These are phyloP conservation scores for Rattus rattus DNA, from an alignment of 2,113 vertebrate species.

Conservation along the genomic window DNA sequence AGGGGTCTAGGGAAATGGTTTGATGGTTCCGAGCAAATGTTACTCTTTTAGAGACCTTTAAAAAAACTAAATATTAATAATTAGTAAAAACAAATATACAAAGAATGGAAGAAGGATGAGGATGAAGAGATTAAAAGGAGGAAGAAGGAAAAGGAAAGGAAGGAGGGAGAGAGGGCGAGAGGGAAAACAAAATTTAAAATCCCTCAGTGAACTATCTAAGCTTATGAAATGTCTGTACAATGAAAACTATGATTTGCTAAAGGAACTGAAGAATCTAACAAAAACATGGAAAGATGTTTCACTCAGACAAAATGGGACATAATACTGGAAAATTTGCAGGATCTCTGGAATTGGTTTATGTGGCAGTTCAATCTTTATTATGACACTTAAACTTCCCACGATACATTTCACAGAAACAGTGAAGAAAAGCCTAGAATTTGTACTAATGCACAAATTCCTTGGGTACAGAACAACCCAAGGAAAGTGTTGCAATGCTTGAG, in stretches of 20 bases:
- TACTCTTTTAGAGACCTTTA: background rate
- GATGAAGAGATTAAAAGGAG: too few species aligned
- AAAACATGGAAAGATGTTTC: background rate
- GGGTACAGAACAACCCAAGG: background rate
- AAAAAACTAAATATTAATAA: background rate
- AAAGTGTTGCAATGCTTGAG: background rate
- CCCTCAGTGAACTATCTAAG: background rate
- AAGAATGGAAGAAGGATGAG: background rate
- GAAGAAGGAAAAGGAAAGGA: too few species aligned
- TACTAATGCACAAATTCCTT: background rate
- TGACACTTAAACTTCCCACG: background rate
- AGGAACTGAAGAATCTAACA: background rate
- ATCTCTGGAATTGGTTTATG: background rate
- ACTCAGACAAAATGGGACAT: background rate
- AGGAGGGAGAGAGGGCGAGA: rapidly evolving
- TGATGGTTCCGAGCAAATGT: background rate
- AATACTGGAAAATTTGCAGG: background rate
- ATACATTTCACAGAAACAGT: background rate
- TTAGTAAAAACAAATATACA: background rate
- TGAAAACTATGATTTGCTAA: background rate
- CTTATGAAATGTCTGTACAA: background rate
- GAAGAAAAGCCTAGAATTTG: background rate
- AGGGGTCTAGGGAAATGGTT: background rate
- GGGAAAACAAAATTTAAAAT: background rate
- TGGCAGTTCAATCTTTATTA: background rate